Base-by-base conservation (phyloP, 2,113 vertebrate species). In the Pollimyrus isidori region DNA sequence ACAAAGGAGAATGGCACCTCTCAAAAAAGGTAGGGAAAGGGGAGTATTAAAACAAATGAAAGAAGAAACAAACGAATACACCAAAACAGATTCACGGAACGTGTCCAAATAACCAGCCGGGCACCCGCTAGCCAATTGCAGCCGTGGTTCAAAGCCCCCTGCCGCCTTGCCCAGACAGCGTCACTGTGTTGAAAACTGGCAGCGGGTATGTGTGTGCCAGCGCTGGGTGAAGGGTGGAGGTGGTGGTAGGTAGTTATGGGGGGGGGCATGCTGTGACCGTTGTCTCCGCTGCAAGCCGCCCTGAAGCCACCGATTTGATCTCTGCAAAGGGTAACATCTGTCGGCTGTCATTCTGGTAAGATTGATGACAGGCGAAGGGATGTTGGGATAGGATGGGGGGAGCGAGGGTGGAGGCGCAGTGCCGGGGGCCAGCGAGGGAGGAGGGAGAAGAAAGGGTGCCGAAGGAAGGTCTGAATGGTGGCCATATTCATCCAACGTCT, bases 301-400 rank as follows among this genome's bases (percentile, higher is more conserved):
- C 97, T 95, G 95, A 94, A 99, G 97, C 97, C 96, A 97, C 94
- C 95, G 97, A 97, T 98, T 97, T 98, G 98, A 98, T 99, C 97
- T 98, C 98, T 98, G 97, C 96, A 99, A 99, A 99, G 97, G 98
- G 98, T 98, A 99, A 98, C 98, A 99, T 99, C 98, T 99, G 98
- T 98, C 98, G 96, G 95, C 97, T 99, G 98, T 98, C 98, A 98
- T 97, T 98, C 98, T 96, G 97, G 96, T 94, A 97, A 98, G 97
- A 99, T 98, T 98, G 98, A 99, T 99, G 98, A 96, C 96, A 98
- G 96, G 94, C 96, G 95, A 92, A 95, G 96, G 94, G 94, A 95
- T 94, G 94, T 92, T 92, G 91, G 93, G 91, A 90, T 91, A 92
- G 94, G 94, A 92, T 93, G 92, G 93, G 91, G 88, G 90, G 80